Evolutionary conservation across 2,888 invertebrate species (phyloP).

Genomic region (Drosophila limbata): DNA sequence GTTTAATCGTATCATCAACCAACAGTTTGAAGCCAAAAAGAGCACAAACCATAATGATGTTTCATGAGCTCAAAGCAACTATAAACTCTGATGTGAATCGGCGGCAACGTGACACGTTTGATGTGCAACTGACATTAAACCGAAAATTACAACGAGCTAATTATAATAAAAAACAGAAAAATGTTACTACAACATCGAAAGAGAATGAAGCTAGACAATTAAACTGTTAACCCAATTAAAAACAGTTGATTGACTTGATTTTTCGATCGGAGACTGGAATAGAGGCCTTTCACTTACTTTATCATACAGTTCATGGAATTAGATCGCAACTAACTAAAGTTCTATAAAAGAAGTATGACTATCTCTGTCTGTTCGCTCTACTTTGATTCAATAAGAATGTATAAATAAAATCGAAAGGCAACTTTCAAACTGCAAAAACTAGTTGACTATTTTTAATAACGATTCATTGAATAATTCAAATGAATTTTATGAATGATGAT

Average conservation of each 20-base stretch:
- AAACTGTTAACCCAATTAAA: conserved; percentile 58
- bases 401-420: conserved; percentile 21
- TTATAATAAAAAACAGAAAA: conserved; percentile 39
- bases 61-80: conserved; percentile 42
- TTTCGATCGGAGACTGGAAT: conserved; percentile 15
- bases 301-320: conserved; percentile 9
- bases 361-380: conserved; percentile 15
- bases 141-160: conserved; percentile 46
- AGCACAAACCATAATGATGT: conserved; percentile 30
- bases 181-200: conserved; percentile 19
- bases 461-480: conserved; percentile 7
- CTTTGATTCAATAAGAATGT: not conserved
- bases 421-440: conserved; percentile 7
- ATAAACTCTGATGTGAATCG: conserved; percentile 33
- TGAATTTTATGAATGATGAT: conserved; percentile 4
- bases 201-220: conserved; percentile 42
- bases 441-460: conserved; percentile 7
- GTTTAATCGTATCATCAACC: conserved; percentile 58
- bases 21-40: conserved; percentile 23
- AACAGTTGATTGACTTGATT: conserved; percentile 36
- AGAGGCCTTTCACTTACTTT: conserved; percentile 60
- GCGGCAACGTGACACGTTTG: conserved; percentile 49
- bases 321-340: not conserved
- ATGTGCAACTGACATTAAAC: conserved; percentile 69
- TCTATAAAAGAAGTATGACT: conserved; percentile 13